These are phyloP conservation scores for Macrochelys suwanniensis DNA, from an alignment of 2,797 vertebrate species.

Conservation along the genomic window DNA sequence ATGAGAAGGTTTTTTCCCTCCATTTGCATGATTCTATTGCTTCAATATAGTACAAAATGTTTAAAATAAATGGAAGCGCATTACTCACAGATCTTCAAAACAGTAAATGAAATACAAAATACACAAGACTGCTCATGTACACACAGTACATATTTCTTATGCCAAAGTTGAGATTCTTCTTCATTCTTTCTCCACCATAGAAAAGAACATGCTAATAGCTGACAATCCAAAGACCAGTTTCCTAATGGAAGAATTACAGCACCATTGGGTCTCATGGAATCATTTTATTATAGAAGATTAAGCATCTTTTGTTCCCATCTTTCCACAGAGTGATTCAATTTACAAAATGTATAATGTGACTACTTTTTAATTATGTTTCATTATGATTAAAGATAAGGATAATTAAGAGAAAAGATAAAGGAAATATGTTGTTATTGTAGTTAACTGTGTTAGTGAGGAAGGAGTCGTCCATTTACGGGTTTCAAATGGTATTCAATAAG, in stretches of 20 bases:
- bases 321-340: slow-evolving; percentile 45
- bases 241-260: slow-evolving; percentile 29
- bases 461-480: background rate
- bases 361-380: slow-evolving; percentile 17
- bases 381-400: slow-evolving; percentile 46
- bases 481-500: slow-evolving; percentile 9
- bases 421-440: background rate
- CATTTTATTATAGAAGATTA: slow-evolving; percentile 18
- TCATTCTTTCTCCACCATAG: slow-evolving; percentile 1
- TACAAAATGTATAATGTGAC: background rate
- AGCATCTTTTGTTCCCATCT: slow-evolving; percentile 12
- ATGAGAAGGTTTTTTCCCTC: background rate
- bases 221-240: slow-evolving; percentile 36
- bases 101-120: background rate
- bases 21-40: background rate
- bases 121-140: slow-evolving; percentile 18
- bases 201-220: slow-evolving; percentile 28
- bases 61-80: slow-evolving; percentile 23
- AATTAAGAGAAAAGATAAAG: slow-evolving; percentile 41
- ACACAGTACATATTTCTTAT: slow-evolving; percentile 38
- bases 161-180: background rate
- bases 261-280: background rate
- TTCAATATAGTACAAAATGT: background rate
- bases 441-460: slow-evolving; percentile 9
- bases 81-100: slow-evolving; percentile 1